phyloP scores from a whole-genome alignment of 2,797 vertebrate species.

The Linurgus olivaceus region DNA sequence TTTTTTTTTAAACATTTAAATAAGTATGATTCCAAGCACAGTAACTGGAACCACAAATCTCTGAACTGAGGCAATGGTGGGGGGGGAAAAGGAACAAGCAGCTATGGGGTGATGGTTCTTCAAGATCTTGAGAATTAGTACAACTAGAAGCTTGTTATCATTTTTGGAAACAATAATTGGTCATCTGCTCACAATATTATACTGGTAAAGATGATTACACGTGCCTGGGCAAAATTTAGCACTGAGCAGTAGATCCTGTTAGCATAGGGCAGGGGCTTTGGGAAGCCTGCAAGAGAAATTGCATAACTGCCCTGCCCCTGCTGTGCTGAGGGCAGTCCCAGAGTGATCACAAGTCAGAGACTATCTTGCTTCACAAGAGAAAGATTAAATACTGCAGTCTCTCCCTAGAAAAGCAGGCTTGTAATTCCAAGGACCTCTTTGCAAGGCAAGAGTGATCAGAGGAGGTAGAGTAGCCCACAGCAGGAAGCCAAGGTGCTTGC shows the following conservation, averaged over 20 bases:
- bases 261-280: background rate
- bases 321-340: fast-evolving
- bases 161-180: background rate
- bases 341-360: background rate
- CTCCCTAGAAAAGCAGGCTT: background rate
- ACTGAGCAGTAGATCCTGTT: background rate
- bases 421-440: background rate
- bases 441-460: background rate
- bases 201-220: background rate
- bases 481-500: background rate
- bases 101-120: background rate
- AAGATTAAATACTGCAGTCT: background rate
- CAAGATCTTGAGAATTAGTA: background rate
- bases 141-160: background rate
- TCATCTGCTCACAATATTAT: background rate
- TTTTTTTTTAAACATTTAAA: background rate
- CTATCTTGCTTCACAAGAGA: background rate
- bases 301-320: background rate
- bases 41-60: background rate
- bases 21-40: background rate
- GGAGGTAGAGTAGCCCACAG: background rate
- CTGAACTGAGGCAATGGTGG: background rate
- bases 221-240: background rate
- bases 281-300: background rate
- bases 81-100: fast-evolving